These are phyloP conservation scores for Clarias fuscus DNA, from an alignment of 2,797 vertebrate genomes.

Conservation along the genomic window DNA sequence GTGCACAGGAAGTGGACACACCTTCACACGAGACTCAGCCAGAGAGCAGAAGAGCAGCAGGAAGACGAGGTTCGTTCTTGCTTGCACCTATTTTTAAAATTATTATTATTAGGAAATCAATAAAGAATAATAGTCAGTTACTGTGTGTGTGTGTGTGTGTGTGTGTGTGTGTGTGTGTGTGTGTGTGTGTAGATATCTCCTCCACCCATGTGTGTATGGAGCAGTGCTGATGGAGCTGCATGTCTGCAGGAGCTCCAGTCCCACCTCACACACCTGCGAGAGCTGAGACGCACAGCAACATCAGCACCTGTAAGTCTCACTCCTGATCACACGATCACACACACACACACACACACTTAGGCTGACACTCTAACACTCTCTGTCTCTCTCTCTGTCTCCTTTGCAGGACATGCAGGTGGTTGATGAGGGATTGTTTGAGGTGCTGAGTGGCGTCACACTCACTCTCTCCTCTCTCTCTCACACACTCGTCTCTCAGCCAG, in stretches of 20 bases:
- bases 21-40: slow-evolving; percentile 63
- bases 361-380: background rate
- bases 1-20: slow-evolving; percentile 66
- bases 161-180: background rate
- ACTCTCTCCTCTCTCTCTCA: slow-evolving; percentile 75
- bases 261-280: slow-evolving; percentile 73
- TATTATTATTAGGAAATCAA: background rate
- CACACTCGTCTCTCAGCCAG: slow-evolving; percentile 67
- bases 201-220: slow-evolving; percentile 66
- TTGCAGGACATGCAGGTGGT: slow-evolving; percentile 69
- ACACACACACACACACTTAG: background rate
- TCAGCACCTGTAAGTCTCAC: slow-evolving; percentile 71
- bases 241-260: slow-evolving; percentile 78
- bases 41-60: slow-evolving; percentile 60
- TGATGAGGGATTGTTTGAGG: slow-evolving; percentile 80
- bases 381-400: background rate
- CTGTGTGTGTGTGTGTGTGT: background rate
- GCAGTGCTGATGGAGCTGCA: slow-evolving; percentile 64
- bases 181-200: slow-evolving; percentile 72
- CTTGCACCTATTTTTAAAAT: background rate
- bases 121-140: background rate
- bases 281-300: slow-evolving; percentile 72
- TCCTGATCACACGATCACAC: background rate
- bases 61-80: slow-evolving; percentile 24
- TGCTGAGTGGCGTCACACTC: slow-evolving; percentile 73